Conservation (phyloP, 2,888 invertebrate species). For the Cyaniris semiargus region DNA sequence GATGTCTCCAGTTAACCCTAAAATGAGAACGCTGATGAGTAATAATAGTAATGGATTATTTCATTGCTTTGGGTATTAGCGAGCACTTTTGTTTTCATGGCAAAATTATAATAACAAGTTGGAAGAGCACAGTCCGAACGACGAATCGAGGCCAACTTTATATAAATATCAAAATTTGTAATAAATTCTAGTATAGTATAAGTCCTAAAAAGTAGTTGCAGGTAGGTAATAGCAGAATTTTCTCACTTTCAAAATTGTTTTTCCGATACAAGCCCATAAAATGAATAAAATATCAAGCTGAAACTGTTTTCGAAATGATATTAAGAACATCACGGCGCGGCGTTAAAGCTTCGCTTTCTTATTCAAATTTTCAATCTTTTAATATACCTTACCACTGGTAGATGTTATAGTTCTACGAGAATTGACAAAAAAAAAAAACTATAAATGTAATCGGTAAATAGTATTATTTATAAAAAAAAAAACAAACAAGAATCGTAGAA, state of each 20-base stretch:
- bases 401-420: no score
- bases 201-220: no score
- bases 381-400: neutral
- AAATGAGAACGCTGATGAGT: slow-evolving; percentile 63
- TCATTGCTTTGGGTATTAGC: slow-evolving; percentile 44
- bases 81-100: slow-evolving; percentile 42
- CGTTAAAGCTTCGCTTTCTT: neutral
- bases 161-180: no score
- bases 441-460: no score
- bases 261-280: neutral
- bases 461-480: neutral
- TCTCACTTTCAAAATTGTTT: neutral
- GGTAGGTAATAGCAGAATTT: neutral
- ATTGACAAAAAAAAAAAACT: no score
- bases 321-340: neutral
- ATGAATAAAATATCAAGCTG: slow-evolving; percentile 7
- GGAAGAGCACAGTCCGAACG: neutral
- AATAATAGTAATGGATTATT: slow-evolving; percentile 70
- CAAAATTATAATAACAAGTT: slow-evolving; percentile 1
- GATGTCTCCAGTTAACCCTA: slow-evolving; percentile 69
- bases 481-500: neutral
- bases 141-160: neutral
- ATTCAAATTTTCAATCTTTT: neutral
- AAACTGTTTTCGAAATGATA: neutral
- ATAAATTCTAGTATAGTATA: no score